These are phyloP conservation scores for Nymphalis urticae DNA, from an alignment of 2,888 invertebrate genomes.

Conservation along the genomic window DNA sequence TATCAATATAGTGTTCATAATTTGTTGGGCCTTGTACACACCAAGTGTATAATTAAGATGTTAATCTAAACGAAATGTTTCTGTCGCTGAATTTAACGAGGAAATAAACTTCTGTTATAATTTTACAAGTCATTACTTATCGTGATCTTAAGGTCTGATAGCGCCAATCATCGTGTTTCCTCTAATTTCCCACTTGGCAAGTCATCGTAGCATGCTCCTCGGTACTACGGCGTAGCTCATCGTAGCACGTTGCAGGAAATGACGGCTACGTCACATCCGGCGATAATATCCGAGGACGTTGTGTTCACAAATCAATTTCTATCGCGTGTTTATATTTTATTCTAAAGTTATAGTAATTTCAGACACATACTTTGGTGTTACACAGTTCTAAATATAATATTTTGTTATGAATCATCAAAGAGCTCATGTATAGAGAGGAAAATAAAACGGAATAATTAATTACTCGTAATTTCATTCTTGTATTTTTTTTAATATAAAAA, in stretches of 20 bases:
- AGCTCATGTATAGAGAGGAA: no score
- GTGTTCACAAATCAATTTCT: not conserved
- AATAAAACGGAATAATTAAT: no score
- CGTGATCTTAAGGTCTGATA: constrained; percentile 6
- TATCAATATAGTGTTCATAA: no score
- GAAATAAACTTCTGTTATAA: not conserved
- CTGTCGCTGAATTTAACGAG: no score
- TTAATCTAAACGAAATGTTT: no score
- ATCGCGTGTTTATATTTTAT: not conserved
- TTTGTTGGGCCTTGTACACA: no score
- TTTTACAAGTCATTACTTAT: constrained; percentile 10
- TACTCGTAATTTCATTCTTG: no score
- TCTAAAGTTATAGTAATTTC: not conserved
- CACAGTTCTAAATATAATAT: no score
- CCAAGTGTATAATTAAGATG: no score
- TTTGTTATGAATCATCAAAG: no score
- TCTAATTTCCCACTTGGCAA: constrained; percentile 3
- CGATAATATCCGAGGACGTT: constrained; percentile 21
- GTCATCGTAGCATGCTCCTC: constrained; percentile 24
- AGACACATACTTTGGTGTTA: no score
- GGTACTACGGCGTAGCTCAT: constrained; percentile 5
- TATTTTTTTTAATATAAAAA: no score
- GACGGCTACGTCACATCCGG: constrained; percentile 18
- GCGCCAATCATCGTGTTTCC: constrained; percentile 18
- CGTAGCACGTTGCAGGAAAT: constrained; percentile 14